Percentiles rank a stretch among this genome's conserved stretches.
These are phyloP conservation scores for Lumbricus terrestris DNA, from an alignment of 2,888 invertebrate genomes.

Conservation along the genomic window DNA sequence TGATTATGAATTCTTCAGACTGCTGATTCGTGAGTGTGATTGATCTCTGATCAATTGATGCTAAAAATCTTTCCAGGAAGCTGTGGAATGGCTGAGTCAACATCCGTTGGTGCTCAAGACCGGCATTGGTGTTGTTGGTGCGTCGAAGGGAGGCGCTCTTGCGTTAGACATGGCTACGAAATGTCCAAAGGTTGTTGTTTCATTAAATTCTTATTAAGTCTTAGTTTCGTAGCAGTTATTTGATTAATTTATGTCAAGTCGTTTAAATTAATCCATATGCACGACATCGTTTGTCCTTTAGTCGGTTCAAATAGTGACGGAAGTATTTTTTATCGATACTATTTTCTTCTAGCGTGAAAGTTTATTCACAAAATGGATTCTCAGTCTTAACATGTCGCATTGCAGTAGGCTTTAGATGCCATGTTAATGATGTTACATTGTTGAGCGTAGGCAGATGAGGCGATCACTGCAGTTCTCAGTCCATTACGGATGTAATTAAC, in stretches of 20 bases:
- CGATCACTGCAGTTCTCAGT: background rate
- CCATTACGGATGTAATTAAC: background rate
- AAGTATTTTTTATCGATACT: background rate
- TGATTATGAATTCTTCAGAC: background rate
- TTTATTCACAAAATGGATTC: background rate
- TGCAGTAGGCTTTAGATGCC: too few species aligned
- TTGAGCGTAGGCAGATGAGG: background rate
- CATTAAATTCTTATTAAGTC: too few species aligned
- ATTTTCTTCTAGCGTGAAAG: background rate
- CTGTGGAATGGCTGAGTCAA: constrained; percentile 38
- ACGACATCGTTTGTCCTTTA: background rate
- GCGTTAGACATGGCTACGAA: constrained; percentile 36
- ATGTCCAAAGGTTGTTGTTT: constrained; percentile 26
- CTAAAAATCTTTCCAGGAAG: constrained; percentile 37
- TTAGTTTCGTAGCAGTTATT: background rate
- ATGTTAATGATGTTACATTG: background rate
- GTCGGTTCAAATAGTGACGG: background rate
- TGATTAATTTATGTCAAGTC: background rate
- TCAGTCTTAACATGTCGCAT: too few species aligned
- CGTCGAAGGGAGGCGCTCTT: constrained; percentile 44
- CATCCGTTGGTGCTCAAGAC: constrained; percentile 35
- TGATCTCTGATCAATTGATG: too few species aligned
- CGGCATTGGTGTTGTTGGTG: constrained; percentile 42
- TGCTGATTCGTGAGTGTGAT: background rate
- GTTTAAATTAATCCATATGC: background rate